Conservation (phyloP, 2,113 vertebrate species). For the Synchiropus splendidus region DNA sequence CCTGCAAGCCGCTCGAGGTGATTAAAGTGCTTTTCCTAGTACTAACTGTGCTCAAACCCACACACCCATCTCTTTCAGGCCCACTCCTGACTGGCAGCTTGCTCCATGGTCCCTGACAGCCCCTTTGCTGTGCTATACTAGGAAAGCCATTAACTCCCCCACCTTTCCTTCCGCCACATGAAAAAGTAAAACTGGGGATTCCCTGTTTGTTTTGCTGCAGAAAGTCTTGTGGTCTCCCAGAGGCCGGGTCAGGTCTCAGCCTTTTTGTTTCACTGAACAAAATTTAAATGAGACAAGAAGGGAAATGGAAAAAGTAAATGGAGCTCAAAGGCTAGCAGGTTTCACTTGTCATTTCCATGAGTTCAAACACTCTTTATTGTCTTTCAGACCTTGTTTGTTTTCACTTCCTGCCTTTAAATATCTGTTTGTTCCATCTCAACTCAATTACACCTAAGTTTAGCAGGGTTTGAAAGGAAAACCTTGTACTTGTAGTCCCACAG, state of each 20-base stretch:
- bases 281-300: conserved; percentile 23
- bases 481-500: no score
- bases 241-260: not conserved
- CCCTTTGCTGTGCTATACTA: conserved; percentile 14
- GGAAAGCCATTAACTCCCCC: conserved; percentile 26
- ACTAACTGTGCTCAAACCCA: not conserved
- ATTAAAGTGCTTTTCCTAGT: conserved; percentile 31
- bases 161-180: not conserved
- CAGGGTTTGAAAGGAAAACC: no score
- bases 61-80: conserved; percentile 3
- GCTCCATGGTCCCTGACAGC: conserved; percentile 26
- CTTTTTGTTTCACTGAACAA: conserved; percentile 9
- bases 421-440: no score
- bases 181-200: conserved; percentile 4
- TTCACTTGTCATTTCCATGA: no score
- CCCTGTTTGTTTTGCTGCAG: not conserved
- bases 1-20: not conserved
- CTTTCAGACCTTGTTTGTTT: conserved; percentile 8
- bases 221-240: not conserved
- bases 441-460: no score
- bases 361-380: not conserved
- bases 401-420: conserved; percentile 6
- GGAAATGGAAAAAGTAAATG: conserved; percentile 14
- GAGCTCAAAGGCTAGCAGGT: conserved; percentile 1
- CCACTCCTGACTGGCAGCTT: conserved; percentile 27